Evolutionary conservation across 2,888 invertebrate species (phyloP).

Genomic region (Danaus chrysippus): DNA sequence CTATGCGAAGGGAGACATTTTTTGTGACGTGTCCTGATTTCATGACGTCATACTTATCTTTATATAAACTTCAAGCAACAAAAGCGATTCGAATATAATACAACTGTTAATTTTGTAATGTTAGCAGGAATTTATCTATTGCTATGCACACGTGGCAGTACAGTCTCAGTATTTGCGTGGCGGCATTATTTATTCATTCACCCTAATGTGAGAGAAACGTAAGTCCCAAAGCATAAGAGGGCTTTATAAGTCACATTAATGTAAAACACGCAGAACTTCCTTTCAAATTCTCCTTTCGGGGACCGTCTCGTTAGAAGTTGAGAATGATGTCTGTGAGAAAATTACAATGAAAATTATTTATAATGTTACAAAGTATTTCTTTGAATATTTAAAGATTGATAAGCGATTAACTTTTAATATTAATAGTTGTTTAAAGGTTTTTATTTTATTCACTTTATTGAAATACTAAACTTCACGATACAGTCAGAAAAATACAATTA

Average conservation of each 20-base stretch:
- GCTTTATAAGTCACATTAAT: constrained; percentile 47
- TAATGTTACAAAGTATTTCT: neutral
- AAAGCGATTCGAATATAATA: too few relatives aligned
- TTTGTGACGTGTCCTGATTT: constrained; percentile 48
- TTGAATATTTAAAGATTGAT: neutral
- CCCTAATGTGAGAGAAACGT: constrained; percentile 35
- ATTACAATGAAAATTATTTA: constrained; percentile 12
- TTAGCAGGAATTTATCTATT: neutral
- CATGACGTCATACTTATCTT: constrained; percentile 34
- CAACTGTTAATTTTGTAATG: too few relatives aligned
- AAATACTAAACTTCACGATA: too few relatives aligned
- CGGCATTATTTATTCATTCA: constrained; percentile 47
- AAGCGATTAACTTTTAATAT: neutral
- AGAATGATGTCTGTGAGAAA: constrained; percentile 9
- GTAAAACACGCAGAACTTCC: constrained; percentile 42
- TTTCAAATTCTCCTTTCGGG: constrained; percentile 16
- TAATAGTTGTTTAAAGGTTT: neutral
- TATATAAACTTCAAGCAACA: neutral
- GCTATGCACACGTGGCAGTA: neutral
- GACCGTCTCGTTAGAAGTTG: constrained; percentile 11
- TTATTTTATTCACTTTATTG: too few relatives aligned
- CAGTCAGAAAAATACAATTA: too few relatives aligned
- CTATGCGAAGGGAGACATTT: constrained; percentile 47
- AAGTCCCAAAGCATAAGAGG: constrained; percentile 21
- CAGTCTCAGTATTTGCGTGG: constrained; percentile 1